Percentiles rank a stretch among this genome's conserved stretches.
Evolutionary conservation across 2,797 vertebrate species (phyloP).

Genomic region (Knipowitschia caucasica): DNA sequence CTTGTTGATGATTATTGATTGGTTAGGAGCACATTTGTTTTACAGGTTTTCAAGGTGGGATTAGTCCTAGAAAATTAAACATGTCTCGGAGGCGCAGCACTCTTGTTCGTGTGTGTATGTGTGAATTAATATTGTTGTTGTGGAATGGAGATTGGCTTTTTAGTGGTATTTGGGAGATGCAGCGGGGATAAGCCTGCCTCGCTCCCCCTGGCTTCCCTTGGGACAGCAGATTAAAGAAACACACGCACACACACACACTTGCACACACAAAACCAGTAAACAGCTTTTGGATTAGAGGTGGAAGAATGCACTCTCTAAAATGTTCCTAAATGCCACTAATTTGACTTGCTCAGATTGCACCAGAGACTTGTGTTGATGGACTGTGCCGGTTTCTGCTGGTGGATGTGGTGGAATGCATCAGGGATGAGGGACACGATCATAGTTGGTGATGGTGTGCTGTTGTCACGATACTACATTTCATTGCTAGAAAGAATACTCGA

Average conservation of each 20-base stretch:
- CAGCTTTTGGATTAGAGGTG: conserved; percentile 58
- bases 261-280: conserved; percentile 37
- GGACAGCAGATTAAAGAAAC: conserved; percentile 65
- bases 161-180: conserved; percentile 75
- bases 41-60: conserved; percentile 27
- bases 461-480: too few relatives aligned
- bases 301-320: conserved; percentile 11
- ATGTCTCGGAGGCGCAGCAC: conserved; percentile 48
- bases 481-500: too few relatives aligned
- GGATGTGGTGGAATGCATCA: neutral
- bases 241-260: conserved; percentile 29
- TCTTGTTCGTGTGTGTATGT: conserved; percentile 14
- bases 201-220: conserved; percentile 62
- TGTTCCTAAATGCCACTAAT: conserved; percentile 4
- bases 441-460: neutral
- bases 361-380: neutral
- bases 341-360: neutral
- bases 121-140: conserved; percentile 59
- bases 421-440: neutral
- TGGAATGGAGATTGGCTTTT: conserved; percentile 76
- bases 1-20: conserved; percentile 28
- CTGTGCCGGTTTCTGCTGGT: too few relatives aligned
- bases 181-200: conserved; percentile 70
- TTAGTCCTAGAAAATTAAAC: conserved; percentile 58
- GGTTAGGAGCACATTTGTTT: conserved; percentile 15